Evolutionary conservation across 2,797 vertebrate species (phyloP).

Genomic region (Erpetoichthys calabaricus): DNA sequence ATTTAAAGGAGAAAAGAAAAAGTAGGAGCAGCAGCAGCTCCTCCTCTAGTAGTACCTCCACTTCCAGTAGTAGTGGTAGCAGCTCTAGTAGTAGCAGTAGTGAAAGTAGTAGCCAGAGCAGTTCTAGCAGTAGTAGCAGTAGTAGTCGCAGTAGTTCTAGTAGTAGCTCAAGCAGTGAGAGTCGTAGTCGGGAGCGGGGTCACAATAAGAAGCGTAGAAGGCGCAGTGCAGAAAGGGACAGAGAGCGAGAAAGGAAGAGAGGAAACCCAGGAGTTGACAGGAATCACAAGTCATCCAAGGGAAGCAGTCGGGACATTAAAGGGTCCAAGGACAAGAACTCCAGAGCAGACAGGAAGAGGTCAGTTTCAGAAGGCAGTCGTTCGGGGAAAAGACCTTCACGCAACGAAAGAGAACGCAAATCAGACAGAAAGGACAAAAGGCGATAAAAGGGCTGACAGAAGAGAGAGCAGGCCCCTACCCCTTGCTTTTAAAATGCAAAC

Average conservation of each 20-base stretch:
- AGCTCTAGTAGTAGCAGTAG: conserved; percentile 64
- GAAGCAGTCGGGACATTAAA: conserved; percentile 66
- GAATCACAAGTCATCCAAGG: conserved; percentile 66
- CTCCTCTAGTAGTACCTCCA: conserved; percentile 56
- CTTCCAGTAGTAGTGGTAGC: conserved; percentile 62
- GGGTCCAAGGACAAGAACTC: conserved; percentile 67
- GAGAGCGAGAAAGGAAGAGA: conserved; percentile 46
- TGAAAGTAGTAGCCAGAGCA: conserved; percentile 57
- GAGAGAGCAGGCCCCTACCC: conserved; percentile 46
- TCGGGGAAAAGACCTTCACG: conserved; percentile 73
- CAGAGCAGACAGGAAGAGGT: conserved; percentile 64
- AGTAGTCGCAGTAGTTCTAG: conserved; percentile 49
- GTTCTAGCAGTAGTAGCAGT: conserved; percentile 48
- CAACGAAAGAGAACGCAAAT: conserved; percentile 85
- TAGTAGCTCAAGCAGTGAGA: conserved; percentile 63
- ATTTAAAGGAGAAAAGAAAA: conserved; percentile 52
- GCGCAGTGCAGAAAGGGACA: conserved; percentile 61
- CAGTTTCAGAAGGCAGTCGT: conserved; percentile 62
- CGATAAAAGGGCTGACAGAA: conserved; percentile 52
- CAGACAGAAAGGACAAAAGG: conserved; percentile 93
- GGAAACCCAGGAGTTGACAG: conserved; percentile 58
- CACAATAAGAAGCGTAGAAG: conserved; percentile 61
- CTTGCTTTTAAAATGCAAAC: conserved; percentile 22
- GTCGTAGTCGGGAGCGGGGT: conserved; percentile 56
- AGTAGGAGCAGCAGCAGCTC: conserved; percentile 67